A percentile compares a stretch with the other conserved stretches of the same genome.
phyloP scores from a whole-genome alignment of 2,888 invertebrate species.

The Ochlodes sylvanus region DNA sequence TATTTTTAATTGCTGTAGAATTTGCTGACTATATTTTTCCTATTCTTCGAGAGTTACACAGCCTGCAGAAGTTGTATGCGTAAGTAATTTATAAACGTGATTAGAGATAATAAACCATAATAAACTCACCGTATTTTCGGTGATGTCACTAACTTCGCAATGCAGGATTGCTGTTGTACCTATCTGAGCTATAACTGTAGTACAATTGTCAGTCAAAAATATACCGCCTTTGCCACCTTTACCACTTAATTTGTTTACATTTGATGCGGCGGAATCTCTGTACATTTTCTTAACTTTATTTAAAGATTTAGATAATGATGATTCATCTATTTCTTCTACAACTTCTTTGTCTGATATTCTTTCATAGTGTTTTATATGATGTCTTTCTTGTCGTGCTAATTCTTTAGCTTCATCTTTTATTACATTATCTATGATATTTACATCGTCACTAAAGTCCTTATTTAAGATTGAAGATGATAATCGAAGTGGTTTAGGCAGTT shows the following conservation, averaged over 20 bases:
- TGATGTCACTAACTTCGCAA: constrained; percentile 87
- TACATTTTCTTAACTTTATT: constrained; percentile 82
- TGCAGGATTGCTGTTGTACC: constrained; percentile 86
- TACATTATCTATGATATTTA: constrained; percentile 71
- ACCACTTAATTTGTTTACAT: constrained; percentile 74
- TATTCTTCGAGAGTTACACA: too few relatives aligned
- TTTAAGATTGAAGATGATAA: constrained; percentile 62
- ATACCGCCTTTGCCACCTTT: constrained; percentile 73
- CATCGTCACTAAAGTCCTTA: constrained; percentile 65
- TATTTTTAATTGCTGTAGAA: too few relatives aligned
- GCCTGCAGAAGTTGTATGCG: too few relatives aligned
- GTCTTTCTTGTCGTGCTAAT: constrained; percentile 57
- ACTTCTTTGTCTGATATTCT: constrained; percentile 66
- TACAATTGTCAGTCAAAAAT: constrained; percentile 86
- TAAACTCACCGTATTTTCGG: constrained; percentile 86
- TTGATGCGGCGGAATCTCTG: constrained; percentile 74
- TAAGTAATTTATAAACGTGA: too few relatives aligned
- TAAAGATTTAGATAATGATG: constrained; percentile 63
- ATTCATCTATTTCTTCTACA: constrained; percentile 64
- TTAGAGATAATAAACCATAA: background rate
- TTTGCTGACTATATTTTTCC: too few relatives aligned
- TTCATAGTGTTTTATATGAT: constrained; percentile 61
- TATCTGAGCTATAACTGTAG: constrained; percentile 87
- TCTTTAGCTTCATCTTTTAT: constrained; percentile 61
- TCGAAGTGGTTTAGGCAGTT: constrained; percentile 72